Base-by-base conservation (phyloP, 2,888 invertebrate genomes). In the Melieria picta region DNA sequence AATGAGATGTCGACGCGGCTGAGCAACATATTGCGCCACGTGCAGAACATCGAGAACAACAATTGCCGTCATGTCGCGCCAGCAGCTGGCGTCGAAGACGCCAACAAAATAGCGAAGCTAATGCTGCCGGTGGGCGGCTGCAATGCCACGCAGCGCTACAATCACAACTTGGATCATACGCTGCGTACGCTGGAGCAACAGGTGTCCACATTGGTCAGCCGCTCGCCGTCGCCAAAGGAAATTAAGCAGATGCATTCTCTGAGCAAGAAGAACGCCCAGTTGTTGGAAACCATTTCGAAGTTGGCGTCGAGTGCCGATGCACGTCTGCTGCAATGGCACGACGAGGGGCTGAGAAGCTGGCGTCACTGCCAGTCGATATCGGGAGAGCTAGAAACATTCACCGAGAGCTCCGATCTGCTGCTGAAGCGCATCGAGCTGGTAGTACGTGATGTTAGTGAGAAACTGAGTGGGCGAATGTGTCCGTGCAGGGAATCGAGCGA, bases 281-380 rank as follows among this genome's bases (percentile, higher is more conserved):
- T 78, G 62, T 74, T 88, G 58, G 84, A 87, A 48, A 79, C 82
- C 13, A 77, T 88, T 50, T 78, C 82, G 58, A 80, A 80, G 50
- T 77, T 79, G 42, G 70, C 86, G 4, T 77, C 76, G 43, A 76
- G 78, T 42, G 80, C 86, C 62, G 83, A 86, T 50, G 82, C 84
- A 60, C 79, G 81, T n/a, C 82, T 85, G 4, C 57, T 80, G 7
- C 74, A 80, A 13, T 76, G 83, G 56, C 80, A 78, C 56, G 74
- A 77, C 65, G 76, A 81, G 56, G 76, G 78, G 48, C 73, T 77
- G 10, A 78, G 77, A 46, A 73, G 71, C 61, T 73, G 76, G 10
- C 65, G 74, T 6, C 68, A 82, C 63, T 86, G 84, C 69, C 79
- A 80, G 64, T 77, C 80, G 9, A 80, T 82, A 13, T 80, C 81